These are phyloP conservation scores for Orgyia antiqua DNA, from an alignment of 2,888 invertebrate genomes.

Conservation along the genomic window DNA sequence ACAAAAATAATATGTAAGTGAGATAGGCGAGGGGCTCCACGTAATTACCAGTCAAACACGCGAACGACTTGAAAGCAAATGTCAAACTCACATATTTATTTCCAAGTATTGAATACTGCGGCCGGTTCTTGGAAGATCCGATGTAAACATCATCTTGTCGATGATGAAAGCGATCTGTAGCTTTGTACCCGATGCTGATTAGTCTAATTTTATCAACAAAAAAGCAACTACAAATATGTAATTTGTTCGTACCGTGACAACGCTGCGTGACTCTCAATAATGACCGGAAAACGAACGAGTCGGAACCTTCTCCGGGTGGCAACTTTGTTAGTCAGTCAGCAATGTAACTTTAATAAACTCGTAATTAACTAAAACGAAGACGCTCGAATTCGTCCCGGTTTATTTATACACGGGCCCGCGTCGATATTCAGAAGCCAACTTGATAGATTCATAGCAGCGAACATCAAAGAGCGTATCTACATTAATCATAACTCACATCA, in stretches of 20 bases:
- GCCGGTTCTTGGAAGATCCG: conserved; percentile 68
- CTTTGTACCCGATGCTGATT: conserved; percentile 75
- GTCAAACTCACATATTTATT: conserved; percentile 78
- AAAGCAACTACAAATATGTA: conserved; percentile 44
- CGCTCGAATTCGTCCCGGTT: conserved; percentile 58
- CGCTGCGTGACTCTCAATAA: conserved; percentile 52
- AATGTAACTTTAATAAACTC: conserved; percentile 64
- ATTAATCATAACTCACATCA: conserved; percentile 78
- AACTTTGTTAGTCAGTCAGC: conserved; percentile 36
- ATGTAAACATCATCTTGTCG: conserved; percentile 75
- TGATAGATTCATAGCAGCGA: conserved; percentile 76
- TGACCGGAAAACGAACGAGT: conserved; percentile 37
- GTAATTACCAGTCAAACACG: conserved; percentile 72
- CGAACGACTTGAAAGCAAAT: conserved; percentile 76
- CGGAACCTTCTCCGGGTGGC: conserved; percentile 21
- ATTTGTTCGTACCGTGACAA: conserved; percentile 65
- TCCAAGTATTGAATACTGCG: conserved; percentile 76
- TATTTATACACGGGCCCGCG: conserved; percentile 66
- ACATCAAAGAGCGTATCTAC: conserved; percentile 73
- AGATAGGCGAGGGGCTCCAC: conserved; percentile 33
- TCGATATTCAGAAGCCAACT: conserved; percentile 74
- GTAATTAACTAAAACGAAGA: conserved; percentile 71
- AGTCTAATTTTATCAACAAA: conserved; percentile 65
- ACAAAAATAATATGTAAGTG: conserved; percentile 53
- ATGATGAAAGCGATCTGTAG: conserved; percentile 77